Evolutionary conservation across 2,888 invertebrate species (phyloP), one percentile per base, ranked within the genome.

Genomic region (Eupithecia tripunctaria): DNA sequence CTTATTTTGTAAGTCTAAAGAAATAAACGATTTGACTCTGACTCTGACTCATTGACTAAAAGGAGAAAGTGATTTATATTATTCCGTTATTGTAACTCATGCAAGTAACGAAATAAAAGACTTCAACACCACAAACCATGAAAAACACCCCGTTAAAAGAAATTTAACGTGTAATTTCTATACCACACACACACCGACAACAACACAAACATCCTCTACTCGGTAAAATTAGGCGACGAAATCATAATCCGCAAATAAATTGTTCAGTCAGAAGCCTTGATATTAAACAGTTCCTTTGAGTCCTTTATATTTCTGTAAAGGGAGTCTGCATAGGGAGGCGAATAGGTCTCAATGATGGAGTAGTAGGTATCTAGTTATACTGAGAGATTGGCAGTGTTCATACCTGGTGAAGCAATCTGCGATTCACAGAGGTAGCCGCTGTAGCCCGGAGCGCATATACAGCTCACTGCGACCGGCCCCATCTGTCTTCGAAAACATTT

Each of bases 381-480:
- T 21, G 4, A 25, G 12, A 25, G 12, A 25, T 18, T 60, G 12
- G 18, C 29, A 15, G 60, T 27, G 36, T 36, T 68, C 67, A 21
- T 63, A 92, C 94, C 92, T 79, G 94, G 93, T 63, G 90, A 85
- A 67, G 92, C 90, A 64, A 95, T 94, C 78, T 95, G 96, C 70
- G 96, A 95, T 88, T 97, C 96, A 84, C 97, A 97, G 82, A 96
- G 95, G 84, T 96, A 96, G 62, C 97, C 97, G 51, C 96, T 96
- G 89, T 95, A 97, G 38, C 96, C 96, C 0, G 94, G 88, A 8
- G 95, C 94, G 88, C 97, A 97, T 81, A 96, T 95, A 86, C 97
- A 97, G 84, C 96, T 96, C 78, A 97, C 96, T 32, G 96, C 96
- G 72, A 96, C 96, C n/a, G 96, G 96, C 7, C 97, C 97, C 88